Evolutionary conservation across 2,113 vertebrate genomes (phyloP).

Genomic region (Peromyscus leucopus): DNA sequence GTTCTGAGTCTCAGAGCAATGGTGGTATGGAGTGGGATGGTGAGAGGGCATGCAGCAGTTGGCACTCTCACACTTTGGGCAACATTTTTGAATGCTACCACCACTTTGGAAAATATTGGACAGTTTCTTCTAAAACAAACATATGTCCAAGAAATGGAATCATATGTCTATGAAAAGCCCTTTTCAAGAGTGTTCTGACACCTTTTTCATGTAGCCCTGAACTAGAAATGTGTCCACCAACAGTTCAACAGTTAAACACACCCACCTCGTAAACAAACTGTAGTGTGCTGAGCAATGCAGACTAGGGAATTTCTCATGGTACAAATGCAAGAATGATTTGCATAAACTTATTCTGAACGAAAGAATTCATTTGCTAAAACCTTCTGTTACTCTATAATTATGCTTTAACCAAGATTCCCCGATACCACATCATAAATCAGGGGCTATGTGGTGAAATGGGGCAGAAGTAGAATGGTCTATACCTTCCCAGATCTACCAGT

Average conservation of each 20-base stretch:
- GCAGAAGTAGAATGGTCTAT: neutral
- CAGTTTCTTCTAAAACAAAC: conserved; percentile 60
- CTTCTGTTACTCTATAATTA: neutral
- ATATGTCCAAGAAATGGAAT: conserved; percentile 19
- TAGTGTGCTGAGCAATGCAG: rapidly evolving
- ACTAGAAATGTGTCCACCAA: neutral
- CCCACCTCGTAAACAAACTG: neutral
- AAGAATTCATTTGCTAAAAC: neutral
- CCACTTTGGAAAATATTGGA: conserved; percentile 60
- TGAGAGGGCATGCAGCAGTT: neutral
- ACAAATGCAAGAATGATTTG: neutral
- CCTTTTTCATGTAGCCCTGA: neutral
- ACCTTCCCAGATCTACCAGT: neutral
- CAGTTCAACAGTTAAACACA: neutral
- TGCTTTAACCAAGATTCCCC: neutral
- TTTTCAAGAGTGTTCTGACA: neutral
- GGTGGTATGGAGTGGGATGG: neutral
- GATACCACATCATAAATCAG: neutral
- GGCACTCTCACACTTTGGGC: neutral
- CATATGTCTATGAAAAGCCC: neutral
- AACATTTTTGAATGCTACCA: neutral
- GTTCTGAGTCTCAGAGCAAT: neutral
- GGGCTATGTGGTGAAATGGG: neutral
- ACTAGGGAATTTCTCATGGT: neutral
- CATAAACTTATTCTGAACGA: neutral